A percentile compares a stretch with the other conserved stretches of the same genome.
These are phyloP conservation scores for Colletes latitarsis DNA, from an alignment of 1,140 invertebrate genomes.

Conservation along the genomic window DNA sequence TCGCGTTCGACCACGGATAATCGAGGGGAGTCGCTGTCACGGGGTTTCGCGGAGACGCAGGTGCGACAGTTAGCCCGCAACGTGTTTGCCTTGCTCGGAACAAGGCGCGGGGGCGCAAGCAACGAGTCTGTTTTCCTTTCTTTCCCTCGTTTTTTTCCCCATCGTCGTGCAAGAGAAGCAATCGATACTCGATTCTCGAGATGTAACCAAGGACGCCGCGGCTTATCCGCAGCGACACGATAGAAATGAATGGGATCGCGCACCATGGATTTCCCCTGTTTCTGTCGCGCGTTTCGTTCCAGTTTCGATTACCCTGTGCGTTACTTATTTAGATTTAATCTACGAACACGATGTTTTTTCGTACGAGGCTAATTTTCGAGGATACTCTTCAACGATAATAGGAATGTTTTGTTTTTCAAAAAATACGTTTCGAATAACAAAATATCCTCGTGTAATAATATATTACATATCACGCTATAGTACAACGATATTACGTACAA, in stretches of 20 bases:
- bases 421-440: too few species aligned
- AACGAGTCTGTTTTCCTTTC: slow-evolving; percentile 19
- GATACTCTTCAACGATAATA: too few species aligned
- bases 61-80: slow-evolving; percentile 16
- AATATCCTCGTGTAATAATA: neutral
- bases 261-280: neutral
- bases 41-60: too few species aligned
- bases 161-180: slow-evolving; percentile 48
- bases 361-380: too few species aligned
- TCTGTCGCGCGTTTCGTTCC: neutral
- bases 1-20: slow-evolving; percentile 7
- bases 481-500: too few species aligned
- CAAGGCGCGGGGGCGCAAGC: slow-evolving; percentile 19
- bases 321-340: neutral
- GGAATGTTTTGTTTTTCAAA: too few species aligned
- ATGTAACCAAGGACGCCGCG: slow-evolving; percentile 56
- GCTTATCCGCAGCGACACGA: slow-evolving; percentile 52
- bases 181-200: slow-evolving; percentile 60
- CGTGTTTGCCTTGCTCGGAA: slow-evolving; percentile 44
- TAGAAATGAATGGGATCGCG: slow-evolving; percentile 31
- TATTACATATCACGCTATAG: neutral
- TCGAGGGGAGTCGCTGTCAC: neutral
- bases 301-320: neutral
- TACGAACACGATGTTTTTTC: too few species aligned
- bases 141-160: slow-evolving; percentile 37